Evolutionary conservation across 2,888 invertebrate genomes (phyloP).

Genomic region (Aporophyla lueneburgensis): DNA sequence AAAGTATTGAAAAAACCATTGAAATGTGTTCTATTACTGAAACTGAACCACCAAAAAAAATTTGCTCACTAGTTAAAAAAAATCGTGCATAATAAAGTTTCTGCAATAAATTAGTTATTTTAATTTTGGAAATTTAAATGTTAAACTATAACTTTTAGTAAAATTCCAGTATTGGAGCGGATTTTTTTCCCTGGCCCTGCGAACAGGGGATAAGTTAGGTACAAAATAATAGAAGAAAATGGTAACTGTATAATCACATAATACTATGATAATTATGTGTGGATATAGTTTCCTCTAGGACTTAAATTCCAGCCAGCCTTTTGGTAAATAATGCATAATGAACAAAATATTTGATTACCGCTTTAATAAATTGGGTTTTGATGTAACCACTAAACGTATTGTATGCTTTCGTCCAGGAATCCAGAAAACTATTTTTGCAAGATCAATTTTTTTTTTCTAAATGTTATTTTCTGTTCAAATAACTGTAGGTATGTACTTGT

Average conservation of each 20-base stretch:
- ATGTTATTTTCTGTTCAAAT: too few relatives aligned
- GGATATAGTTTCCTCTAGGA: not conserved
- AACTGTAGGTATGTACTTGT: not conserved
- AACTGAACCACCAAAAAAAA: too few relatives aligned
- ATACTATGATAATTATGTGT: not conserved
- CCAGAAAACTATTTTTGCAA: not conserved
- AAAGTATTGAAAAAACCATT: too few relatives aligned
- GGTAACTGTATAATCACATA: not conserved
- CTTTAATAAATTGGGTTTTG: not conserved
- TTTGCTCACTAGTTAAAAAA: too few relatives aligned
- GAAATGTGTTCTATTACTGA: too few relatives aligned
- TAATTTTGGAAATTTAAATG: too few relatives aligned
- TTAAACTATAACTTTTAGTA: too few relatives aligned
- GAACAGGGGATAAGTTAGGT: not conserved
- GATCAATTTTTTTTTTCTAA: too few relatives aligned
- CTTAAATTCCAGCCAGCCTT: not conserved
- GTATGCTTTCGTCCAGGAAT: constrained; percentile 15
- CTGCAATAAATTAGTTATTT: too few relatives aligned
- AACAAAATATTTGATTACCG: not conserved
- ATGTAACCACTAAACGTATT: constrained; percentile 40
- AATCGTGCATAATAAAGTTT: too few relatives aligned
- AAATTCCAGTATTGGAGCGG: too few relatives aligned
- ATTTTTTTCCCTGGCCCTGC: too few relatives aligned
- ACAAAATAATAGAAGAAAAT: not conserved
- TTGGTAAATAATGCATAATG: not conserved